Evolutionary conservation across 1,140 invertebrate genomes (phyloP).

Genomic region (Drosophila suzukii): DNA sequence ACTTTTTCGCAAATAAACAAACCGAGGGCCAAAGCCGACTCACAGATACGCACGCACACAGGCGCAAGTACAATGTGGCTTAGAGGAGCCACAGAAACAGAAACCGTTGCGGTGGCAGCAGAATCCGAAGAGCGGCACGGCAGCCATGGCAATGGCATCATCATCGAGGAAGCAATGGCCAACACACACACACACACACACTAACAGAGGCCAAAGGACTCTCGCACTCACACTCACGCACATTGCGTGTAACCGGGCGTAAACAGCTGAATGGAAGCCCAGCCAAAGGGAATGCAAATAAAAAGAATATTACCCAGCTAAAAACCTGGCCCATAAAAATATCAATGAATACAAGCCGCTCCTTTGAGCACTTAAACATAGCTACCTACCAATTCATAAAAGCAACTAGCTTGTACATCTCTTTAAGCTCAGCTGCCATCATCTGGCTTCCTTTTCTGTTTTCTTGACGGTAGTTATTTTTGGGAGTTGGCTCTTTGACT

Average conservation of each 20-base stretch:
- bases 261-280: slow-evolving; percentile 56
- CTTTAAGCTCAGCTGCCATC: slow-evolving; percentile 14
- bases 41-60: slow-evolving; percentile 15
- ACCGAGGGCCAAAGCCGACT: slow-evolving; percentile 54
- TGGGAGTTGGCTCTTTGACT: slow-evolving; percentile 48
- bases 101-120: slow-evolving; percentile 30
- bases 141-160: slow-evolving; percentile 78
- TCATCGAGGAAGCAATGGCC: slow-evolving; percentile 40
- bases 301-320: slow-evolving; percentile 35
- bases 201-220: slow-evolving; percentile 17
- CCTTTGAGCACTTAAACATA: slow-evolving; percentile 10
- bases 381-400: slow-evolving; percentile 43
- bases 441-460: slow-evolving; percentile 13
- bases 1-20: slow-evolving; percentile 75
- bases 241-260: slow-evolving; percentile 58
- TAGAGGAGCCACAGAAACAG: slow-evolving; percentile 33
- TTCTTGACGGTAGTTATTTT: slow-evolving; percentile 45
- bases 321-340: slow-evolving; percentile 66
- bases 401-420: slow-evolving; percentile 47
- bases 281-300: slow-evolving; percentile 33
- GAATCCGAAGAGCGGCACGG: slow-evolving; percentile 28
- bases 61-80: slow-evolving; percentile 21
- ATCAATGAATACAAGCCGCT: slow-evolving; percentile 63
- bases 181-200: slow-evolving; percentile 25
- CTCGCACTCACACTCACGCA: slow-evolving; percentile 16